These are phyloP conservation scores for Serripes groenlandicus DNA, from an alignment of 2,888 invertebrate genomes.

Conservation along the genomic window DNA sequence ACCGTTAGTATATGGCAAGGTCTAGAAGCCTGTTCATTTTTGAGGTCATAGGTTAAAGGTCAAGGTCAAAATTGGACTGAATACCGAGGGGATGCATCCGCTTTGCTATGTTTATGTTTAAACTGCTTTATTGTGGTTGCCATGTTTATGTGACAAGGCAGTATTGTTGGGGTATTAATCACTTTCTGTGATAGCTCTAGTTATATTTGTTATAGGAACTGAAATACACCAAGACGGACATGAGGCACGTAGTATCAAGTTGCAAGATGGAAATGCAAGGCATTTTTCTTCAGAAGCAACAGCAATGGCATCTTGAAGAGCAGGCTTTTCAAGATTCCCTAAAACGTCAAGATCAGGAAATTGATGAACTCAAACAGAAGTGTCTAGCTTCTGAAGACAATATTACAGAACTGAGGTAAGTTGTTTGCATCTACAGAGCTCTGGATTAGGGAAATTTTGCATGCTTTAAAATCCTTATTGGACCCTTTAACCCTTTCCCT, in stretches of 20 bases:
- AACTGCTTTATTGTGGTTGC: background rate
- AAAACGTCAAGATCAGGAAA: background rate
- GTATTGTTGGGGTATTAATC: background rate
- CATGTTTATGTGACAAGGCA: background rate
- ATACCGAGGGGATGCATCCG: no score
- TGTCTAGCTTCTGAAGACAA: background rate
- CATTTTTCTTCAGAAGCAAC: slow-evolving; percentile 83
- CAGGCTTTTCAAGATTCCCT: background rate
- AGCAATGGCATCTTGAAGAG: slow-evolving; percentile 67
- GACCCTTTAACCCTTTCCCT: no score
- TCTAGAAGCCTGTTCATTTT: no score
- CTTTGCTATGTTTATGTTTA: no score
- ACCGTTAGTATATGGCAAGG: no score
- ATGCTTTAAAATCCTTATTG: no score
- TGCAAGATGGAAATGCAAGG: slow-evolving; percentile 84
- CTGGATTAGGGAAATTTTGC: no score
- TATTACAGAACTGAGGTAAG: background rate
- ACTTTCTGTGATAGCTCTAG: background rate
- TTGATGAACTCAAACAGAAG: background rate
- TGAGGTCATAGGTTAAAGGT: no score
- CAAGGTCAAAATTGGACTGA: no score
- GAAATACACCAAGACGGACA: slow-evolving; percentile 81
- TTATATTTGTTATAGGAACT: slow-evolving; percentile 65
- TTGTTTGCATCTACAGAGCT: background rate
- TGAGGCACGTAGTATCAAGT: slow-evolving; percentile 71